Conservation (phyloP, 2,888 invertebrate species). For the Drosophila birchii region DNA sequence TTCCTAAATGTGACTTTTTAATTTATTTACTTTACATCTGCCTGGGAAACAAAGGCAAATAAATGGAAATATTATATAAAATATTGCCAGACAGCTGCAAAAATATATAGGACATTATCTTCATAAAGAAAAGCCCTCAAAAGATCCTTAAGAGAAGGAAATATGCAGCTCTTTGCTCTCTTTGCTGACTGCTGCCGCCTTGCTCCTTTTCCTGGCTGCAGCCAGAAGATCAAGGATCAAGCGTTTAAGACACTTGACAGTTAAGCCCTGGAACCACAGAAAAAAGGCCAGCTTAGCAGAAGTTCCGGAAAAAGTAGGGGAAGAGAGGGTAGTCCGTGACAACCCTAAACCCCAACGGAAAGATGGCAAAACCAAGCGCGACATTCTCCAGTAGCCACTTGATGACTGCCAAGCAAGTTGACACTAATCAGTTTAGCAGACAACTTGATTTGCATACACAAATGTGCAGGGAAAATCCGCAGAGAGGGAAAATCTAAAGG, state of each 20-base stretch:
- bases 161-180: not conserved
- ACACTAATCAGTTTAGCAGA: conserved; percentile 68
- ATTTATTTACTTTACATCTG: conserved; percentile 21
- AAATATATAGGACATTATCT: too few species aligned
- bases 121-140: too few species aligned
- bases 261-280: conserved; percentile 20
- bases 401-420: conserved; percentile 37
- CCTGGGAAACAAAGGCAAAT: not conserved
- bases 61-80: conserved; percentile 1
- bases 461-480: conserved; percentile 16
- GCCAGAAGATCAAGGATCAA: conserved; percentile 38
- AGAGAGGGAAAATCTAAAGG: not conserved
- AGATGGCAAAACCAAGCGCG: conserved; percentile 3
- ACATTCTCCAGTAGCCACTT: conserved; percentile 45
- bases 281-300: conserved; percentile 13
- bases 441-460: conserved; percentile 49
- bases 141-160: not conserved
- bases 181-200: not conserved
- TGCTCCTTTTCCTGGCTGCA: not conserved
- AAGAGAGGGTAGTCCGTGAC: not conserved
- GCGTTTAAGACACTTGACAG: conserved; percentile 38
- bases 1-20: conserved; percentile 48
- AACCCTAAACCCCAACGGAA: conserved; percentile 6
- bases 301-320: not conserved
- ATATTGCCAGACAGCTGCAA: too few species aligned